Base-by-base conservation (phyloP, 64 coral and sea anemone species). In the Platygyra sinensis region DNA sequence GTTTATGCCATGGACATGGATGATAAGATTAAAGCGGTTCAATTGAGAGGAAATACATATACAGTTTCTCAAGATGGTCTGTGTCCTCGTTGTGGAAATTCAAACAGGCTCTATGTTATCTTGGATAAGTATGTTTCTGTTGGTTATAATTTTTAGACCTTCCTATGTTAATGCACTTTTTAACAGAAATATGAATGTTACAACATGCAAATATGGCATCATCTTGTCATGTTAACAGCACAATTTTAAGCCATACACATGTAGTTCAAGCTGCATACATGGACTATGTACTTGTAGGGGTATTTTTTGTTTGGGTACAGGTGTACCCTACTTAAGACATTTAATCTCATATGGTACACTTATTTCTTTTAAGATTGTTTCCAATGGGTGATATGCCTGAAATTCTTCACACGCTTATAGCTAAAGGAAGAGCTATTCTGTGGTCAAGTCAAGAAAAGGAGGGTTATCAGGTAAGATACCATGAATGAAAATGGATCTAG, bases 381-480 rank as follows among this genome's bases (percentile, higher is more conserved):
- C 93, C 97, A 3, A 91, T 95, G 88, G 97, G 97, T 75, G 97
- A 99, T 73, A 99, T 99, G 97, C 97, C 97, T 59, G 97, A 99
- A 86, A 88, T 99, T 25, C 78, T 99, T 27, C 80, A 96, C 83
- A 80, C 78, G 27, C 90, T 99, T 13, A 87, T 99, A 76, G 94
- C 97, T 24, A 99, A 96, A 82, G 97, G 97, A 78, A 96, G 80
- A 91, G 97, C 97, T 77, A 92, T 99, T 55, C 79, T 99, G 8
- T 99, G 97, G 97, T 99, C 97, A 29, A 99, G 97, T 92, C 97
- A 99, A 85, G 94, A 94, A 64, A 99, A 96, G 38, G 82, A 96
- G 63, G 91, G 94, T 16, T 99, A 92, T 55, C 78, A 94, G 93
- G 97, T 99, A 22, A 83, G 19, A n/a, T 15, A 60, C 2, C 78